Base-by-base conservation (phyloP, 2,888 invertebrate species). In the Cantharis rufa region DNA sequence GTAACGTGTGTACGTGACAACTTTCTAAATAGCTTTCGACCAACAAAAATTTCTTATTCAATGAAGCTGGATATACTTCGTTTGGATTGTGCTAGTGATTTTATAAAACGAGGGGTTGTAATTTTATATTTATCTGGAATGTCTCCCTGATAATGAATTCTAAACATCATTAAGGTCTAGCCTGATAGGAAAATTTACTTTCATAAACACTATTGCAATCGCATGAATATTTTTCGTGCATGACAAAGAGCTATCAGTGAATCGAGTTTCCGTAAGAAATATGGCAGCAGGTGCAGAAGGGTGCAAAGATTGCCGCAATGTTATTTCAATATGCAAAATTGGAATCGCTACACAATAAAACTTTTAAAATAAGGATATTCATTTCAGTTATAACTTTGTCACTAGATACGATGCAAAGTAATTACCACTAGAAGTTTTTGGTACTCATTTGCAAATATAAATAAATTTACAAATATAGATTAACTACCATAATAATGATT, bases 301-400 rank as follows among this genome's bases (percentile, higher is more conserved):
- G 66, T 70, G 21, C 69, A 69, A 70, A 70, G 18, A 76, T 74
- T 79, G 78, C 78, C 79, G 78, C 79, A 80, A 79, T 80, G 77
- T 81, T 81, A 69, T 73, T 48, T 48, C 48, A 48, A 48, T 48
- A 48, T 48, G 48, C 48, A n/a, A 48, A 48, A 48, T n/a, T 48
- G n/a, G 48, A 48, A 48, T 21, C 21, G 64, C 21, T 64, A 21
- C 18, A 66, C 18, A 66, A 66, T 66, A 24, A n/a, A 24, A 66
- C 21, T 63, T 63, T 63, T n/a, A 24, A 66, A 66, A 18, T 63
- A n/a, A n/a, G 48, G 48, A 48, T 48, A 48, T 48, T 48, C 48
- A 48, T 48, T 48, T 48, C 48, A n/a, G 5, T 48, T 48, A 48
- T n/a, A 48, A n/a, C 48, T 48, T 48, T 48, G n/a, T 48, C n/a